Base-by-base conservation (phyloP, 2,797 vertebrate species). In the Chromis chromis region DNA sequence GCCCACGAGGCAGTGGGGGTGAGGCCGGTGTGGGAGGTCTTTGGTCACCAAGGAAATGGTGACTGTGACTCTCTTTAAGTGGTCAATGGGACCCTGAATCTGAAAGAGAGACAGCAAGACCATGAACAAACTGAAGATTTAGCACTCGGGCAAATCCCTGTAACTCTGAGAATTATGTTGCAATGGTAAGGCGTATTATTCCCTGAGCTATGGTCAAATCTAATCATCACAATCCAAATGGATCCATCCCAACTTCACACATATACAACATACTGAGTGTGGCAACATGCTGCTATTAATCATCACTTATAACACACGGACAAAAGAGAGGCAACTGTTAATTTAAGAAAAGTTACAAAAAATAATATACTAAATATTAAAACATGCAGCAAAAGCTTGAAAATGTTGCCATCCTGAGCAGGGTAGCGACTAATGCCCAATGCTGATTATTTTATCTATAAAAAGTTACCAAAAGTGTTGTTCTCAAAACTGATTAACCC, bases 1-100 rank as follows among this genome's bases (percentile, higher is more conserved):
- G 80, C 98, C 98, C 89, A 99, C 98, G 0, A 99, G 95, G 66
- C 97, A 96, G 74, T 98, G 98, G 0, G 98, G 98, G 87, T 99
- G 98, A 17, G 98, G 96, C 0, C 97, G 94, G 82, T 97, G 90
- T 0, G 98, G 98, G 82, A 93, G 91, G 75, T 99, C 98, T 88
- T 97, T 98, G 88, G 96, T 98, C 74, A 99, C 96, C 86, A 98
- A 83, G 39, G 97, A 98, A 0, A 96, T 95, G 0, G 95, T 96
- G 81, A 99, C 92, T 6, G 86, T 94, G 62, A 96, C 96, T 67
- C 92, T 96, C 31, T 96, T 94, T 53, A 97, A 83, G 3, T 76
- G 58, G 0, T 94, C 89, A 22, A 93, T 89, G 17, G 93, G 93
- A 57, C 98, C 94, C 70, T 96, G 93, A 68, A 98, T 93, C 98